Evolutionary conservation across 1,140 invertebrate genomes (phyloP).

Genomic region (Drosophila simulans): DNA sequence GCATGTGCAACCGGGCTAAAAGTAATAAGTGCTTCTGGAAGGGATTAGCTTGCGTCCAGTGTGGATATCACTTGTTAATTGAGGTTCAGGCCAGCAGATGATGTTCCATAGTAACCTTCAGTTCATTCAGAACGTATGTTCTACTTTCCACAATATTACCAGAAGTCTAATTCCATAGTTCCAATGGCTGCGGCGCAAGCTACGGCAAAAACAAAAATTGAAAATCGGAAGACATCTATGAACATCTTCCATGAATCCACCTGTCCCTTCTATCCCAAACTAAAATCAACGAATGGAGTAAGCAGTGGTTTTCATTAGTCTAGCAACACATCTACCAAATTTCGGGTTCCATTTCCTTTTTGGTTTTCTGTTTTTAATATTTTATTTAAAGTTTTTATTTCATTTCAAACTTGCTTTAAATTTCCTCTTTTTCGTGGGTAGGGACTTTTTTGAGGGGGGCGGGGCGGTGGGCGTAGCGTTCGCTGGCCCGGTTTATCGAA

Average conservation of each 20-base stretch:
- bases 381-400: conserved; percentile 83
- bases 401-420: conserved; percentile 80
- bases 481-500: conserved; percentile 49
- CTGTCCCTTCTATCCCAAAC: too few relatives aligned
- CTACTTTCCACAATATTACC: too few relatives aligned
- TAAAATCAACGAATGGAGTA: background rate
- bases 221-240: background rate
- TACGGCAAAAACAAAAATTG: background rate
- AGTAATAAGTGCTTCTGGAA: too few relatives aligned
- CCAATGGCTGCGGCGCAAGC: background rate
- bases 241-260: background rate
- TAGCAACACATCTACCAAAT: conserved; percentile 13
- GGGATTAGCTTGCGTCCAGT: too few relatives aligned
- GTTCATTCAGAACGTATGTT: too few relatives aligned
- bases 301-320: background rate
- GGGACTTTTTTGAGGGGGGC: conserved; percentile 11
- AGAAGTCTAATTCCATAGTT: too few relatives aligned
- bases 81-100: too few relatives aligned
- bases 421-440: conserved; percentile 41
- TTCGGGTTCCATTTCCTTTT: conserved; percentile 21
- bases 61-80: too few relatives aligned
- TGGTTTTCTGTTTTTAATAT: conserved; percentile 59
- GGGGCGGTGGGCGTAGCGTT: conserved; percentile 17
- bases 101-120: too few relatives aligned
- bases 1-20: too few relatives aligned